Base-by-base conservation (phyloP, 2,888 invertebrate species). In the Polia nebulosa region DNA sequence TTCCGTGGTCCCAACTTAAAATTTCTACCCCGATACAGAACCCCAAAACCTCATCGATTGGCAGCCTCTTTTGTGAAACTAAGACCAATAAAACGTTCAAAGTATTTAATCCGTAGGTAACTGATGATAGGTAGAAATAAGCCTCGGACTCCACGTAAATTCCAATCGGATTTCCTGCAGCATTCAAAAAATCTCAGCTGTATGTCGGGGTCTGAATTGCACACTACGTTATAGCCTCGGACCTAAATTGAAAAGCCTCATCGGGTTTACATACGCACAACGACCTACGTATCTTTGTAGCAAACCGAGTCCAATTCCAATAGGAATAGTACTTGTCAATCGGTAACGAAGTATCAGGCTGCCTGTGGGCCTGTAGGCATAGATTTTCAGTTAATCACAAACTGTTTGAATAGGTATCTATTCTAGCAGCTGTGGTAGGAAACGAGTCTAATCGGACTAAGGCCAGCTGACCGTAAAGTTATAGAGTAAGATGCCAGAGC, bases 181-280 rank as follows among this genome's bases (percentile, higher is more conserved):
- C 53, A 69, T 74, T 62, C 27, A 74, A 69, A 73, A 61, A 68
- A 25, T 57, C 27, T 60, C 60, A 56, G 25, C 36, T 61, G 25
- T 53, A 53, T 45, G 29, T 29, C 58, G 57, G n/a, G 36, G 62
- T 74, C 25, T n/a, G 20, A 58, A 62, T 57, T 45, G 57, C 29
- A 44, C 15, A 44, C 60, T 36, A 47, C 57, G 69, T 36, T 58
- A 22, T 25, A 52, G 22, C 45, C 53, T 34, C 39, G 57, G n/a
- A 6, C 51, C 53, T 39, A 62, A 73, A 74, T 74, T 74, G 62
- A 74, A 73, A 62, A 58, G 20, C 34, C 41, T 57, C 57, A 47
- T 58, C 36, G 41, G 32, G 47, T 32, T 53, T 53, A 73, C 45
- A 67, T 36, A 72, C 59, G 55, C 56, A 32, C 15, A 22, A 25